Conservation (phyloP, 2,888 invertebrate species). For the Tuberolachnus salignus region DNA sequence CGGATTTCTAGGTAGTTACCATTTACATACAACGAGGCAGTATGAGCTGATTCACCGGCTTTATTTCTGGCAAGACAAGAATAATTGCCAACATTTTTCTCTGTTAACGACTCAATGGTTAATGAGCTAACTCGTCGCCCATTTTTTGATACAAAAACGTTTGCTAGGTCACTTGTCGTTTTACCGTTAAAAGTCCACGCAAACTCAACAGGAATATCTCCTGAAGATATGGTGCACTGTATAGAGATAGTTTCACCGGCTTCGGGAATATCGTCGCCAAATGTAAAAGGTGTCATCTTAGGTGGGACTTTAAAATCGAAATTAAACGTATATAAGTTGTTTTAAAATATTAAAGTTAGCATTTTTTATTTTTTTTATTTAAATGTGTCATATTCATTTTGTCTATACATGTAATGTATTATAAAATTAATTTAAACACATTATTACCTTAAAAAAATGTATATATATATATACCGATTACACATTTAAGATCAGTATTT, state of each 20-base stretch:
- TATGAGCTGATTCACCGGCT: conserved; percentile 72
- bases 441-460: too few species aligned
- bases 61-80: conserved; percentile 75
- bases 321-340: conserved; percentile 10
- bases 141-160: conserved; percentile 59
- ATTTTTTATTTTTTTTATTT: too few species aligned
- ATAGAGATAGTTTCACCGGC: conserved; percentile 61
- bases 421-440: too few species aligned
- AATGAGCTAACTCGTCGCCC: conserved; percentile 61
- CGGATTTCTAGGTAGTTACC: conserved; percentile 66
- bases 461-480: too few species aligned
- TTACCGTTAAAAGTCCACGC: conserved; percentile 63
- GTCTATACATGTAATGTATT: too few species aligned
- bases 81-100: conserved; percentile 71
- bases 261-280: conserved; percentile 62
- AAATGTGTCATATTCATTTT: too few species aligned
- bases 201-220: conserved; percentile 64
- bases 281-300: conserved; percentile 61
- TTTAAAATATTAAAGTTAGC: too few species aligned
- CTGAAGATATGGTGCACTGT: conserved; percentile 61
- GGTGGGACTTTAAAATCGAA: conserved; percentile 60
- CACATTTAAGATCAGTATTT: too few species aligned
- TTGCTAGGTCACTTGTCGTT: conserved; percentile 46
- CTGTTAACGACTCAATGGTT: conserved; percentile 60
- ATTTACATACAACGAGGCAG: conserved; percentile 73